These are phyloP conservation scores for Akabosia matsudoensis DNA, from an alignment of 1,140 invertebrate species.

Conservation along the genomic window DNA sequence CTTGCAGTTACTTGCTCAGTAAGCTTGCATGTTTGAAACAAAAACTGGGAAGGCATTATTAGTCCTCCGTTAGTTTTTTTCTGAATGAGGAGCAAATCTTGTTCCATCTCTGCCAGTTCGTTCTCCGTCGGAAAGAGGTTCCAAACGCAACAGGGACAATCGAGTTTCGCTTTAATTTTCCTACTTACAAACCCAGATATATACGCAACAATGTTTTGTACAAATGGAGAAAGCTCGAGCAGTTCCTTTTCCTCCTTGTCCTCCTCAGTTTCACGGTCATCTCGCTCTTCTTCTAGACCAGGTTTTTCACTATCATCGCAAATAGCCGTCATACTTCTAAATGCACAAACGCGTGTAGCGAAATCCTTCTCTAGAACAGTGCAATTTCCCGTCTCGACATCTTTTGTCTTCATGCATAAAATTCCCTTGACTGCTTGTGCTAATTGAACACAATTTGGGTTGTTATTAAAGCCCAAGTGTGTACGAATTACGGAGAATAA, in stretches of 20 bases:
- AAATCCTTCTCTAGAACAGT: not conserved
- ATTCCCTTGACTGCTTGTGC: too few species aligned
- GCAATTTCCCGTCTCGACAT: not conserved
- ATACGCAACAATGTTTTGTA: not conserved
- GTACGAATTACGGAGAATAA: constrained; percentile 50
- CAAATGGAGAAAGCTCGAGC: not conserved
- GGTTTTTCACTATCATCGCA: not conserved
- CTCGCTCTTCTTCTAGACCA: not conserved
- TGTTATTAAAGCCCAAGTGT: constrained; percentile 51
- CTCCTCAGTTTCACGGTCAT: not conserved
- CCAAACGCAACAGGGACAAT: not conserved
- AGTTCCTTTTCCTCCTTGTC: not conserved
- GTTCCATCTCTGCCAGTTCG: not conserved
- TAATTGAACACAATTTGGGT: constrained; percentile 41
- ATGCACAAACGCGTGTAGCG: not conserved
- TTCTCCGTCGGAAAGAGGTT: not conserved
- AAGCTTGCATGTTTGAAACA: not conserved
- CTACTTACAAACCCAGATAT: not conserved
- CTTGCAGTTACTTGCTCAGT: not conserved
- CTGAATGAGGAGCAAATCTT: not conserved
- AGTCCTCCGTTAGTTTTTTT: not conserved
- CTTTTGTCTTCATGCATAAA: not conserved
- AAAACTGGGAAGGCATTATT: not conserved
- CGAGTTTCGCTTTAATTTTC: not conserved
- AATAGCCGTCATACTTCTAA: not conserved